Conservation (phyloP, 2,888 invertebrate genomes). For the Megaustenia siamemsis region DNA sequence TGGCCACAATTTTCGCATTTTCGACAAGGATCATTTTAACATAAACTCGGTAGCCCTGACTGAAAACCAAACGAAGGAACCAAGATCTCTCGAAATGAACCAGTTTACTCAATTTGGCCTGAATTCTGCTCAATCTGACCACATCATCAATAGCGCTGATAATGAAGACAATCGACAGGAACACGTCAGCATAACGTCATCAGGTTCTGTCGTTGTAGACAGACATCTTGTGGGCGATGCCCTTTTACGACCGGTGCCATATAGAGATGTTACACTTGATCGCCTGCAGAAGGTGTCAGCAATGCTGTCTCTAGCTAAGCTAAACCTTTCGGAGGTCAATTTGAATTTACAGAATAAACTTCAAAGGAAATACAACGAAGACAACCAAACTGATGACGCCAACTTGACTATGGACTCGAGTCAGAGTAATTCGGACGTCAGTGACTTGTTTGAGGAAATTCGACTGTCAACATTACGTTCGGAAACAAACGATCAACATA, state of each 20-base stretch:
- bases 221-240: background rate
- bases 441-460: background rate
- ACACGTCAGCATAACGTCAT: background rate
- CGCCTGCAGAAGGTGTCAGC: background rate
- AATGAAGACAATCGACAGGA: background rate
- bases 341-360: background rate
- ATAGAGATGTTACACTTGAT: background rate
- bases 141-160: background rate
- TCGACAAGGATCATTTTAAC: background rate
- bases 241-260: background rate
- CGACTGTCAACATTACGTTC: background rate
- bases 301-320: background rate
- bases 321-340: constrained; percentile 11
- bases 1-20: background rate
- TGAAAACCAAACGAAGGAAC: background rate
- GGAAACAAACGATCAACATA: background rate
- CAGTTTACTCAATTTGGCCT: background rate
- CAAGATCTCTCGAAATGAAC: background rate
- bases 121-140: background rate
- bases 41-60: background rate
- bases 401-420: background rate
- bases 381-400: background rate
- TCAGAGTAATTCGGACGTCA: background rate
- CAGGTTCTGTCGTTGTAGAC: background rate
- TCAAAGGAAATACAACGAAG: background rate